phyloP scores from a whole-genome alignment of 1,140 invertebrate genomes.

The Apis laboriosa region DNA sequence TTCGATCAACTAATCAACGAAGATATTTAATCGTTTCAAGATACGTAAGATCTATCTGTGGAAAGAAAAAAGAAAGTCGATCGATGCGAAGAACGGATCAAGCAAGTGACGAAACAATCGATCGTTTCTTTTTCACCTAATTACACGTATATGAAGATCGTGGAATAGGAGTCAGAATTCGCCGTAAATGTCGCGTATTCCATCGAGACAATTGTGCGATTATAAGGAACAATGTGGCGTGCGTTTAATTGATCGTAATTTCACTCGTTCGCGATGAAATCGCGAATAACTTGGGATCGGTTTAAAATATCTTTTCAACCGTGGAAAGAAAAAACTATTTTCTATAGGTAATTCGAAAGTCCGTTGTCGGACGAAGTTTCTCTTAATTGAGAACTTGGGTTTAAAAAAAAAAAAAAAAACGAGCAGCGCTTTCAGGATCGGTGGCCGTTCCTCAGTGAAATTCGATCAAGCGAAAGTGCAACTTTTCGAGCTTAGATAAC shows the following conservation, averaged over 20 bases:
- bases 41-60: background rate
- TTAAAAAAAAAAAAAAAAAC: background rate
- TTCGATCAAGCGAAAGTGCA: constrained; percentile 5
- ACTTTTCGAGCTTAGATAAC: no score
- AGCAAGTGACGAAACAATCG: background rate
- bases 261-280: background rate
- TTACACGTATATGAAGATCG: background rate
- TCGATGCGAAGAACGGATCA: background rate
- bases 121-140: background rate
- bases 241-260: constrained; percentile 45
- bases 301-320: constrained; percentile 19
- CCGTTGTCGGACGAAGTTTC: constrained; percentile 3
- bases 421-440: constrained; percentile 16
- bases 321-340: constrained; percentile 43
- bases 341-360: constrained; percentile 48
- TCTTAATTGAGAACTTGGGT: constrained; percentile 32
- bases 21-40: background rate
- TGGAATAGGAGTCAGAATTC: background rate
- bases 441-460: background rate
- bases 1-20: background rate
- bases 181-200: background rate
- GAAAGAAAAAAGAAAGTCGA: background rate
- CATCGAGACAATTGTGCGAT: constrained; percentile 10
- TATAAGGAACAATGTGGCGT: background rate
- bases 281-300: background rate